These are phyloP conservation scores for Drosophila falleni DNA, from an alignment of 2,888 invertebrate species.

Conservation along the genomic window DNA sequence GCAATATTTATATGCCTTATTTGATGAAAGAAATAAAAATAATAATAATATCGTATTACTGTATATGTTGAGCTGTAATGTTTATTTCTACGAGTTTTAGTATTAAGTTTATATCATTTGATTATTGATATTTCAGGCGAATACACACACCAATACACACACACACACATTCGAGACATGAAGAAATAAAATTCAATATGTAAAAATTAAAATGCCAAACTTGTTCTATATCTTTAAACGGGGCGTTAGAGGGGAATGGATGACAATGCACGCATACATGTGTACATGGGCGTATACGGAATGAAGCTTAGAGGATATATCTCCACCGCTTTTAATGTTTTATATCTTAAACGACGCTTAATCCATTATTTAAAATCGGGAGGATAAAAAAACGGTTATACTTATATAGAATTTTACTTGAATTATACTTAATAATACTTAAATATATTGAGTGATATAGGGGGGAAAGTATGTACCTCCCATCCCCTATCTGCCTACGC, in stretches of 20 bases:
- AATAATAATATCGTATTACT: constrained; percentile 22
- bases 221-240: constrained; percentile 26
- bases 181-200: constrained; percentile 72
- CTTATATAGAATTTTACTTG: no score
- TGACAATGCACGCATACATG: constrained; percentile 2
- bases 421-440: no score
- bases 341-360: no score
- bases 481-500: no score
- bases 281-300: no score
- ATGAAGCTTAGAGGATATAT: no score
- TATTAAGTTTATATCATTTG: constrained; percentile 67
- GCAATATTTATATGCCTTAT: constrained; percentile 70
- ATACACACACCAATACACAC: constrained; percentile 28
- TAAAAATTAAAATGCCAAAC: constrained; percentile 59
- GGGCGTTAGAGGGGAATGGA: constrained; percentile 9
- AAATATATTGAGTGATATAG: no score
- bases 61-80: constrained; percentile 43
- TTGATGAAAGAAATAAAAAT: constrained; percentile 37
- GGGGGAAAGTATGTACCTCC: not conserved
- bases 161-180: constrained; percentile 35
- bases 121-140: constrained; percentile 63
- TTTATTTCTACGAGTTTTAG: constrained; percentile 46
- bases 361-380: no score
- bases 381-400: no score
- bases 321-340: no score